These are phyloP conservation scores for Brachylomia viminalis DNA, from an alignment of 2,888 invertebrate species.

Conservation along the genomic window DNA sequence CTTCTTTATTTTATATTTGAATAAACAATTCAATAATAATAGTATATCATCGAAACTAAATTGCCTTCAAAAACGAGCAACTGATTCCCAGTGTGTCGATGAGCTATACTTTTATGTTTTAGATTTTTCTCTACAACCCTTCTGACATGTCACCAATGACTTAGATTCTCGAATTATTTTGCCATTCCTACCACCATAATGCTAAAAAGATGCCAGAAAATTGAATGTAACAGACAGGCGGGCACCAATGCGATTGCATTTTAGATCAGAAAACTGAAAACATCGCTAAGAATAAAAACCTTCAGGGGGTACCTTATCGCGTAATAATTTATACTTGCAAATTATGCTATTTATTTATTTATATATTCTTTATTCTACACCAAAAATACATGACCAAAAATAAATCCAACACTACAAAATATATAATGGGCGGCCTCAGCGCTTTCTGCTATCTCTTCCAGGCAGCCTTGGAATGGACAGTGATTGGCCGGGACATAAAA, in stretches of 20 bases:
- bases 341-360: neutral
- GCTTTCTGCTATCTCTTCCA: too few relatives aligned
- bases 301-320: neutral
- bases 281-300: neutral
- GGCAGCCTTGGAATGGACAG: too few relatives aligned
- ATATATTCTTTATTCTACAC: too few relatives aligned
- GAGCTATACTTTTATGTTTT: too few relatives aligned
- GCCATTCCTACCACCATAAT: neutral
- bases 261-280: conserved; percentile 20
- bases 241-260: conserved; percentile 18
- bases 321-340: neutral
- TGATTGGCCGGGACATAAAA: too few relatives aligned
- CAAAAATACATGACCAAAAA: too few relatives aligned
- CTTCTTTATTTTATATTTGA: too few relatives aligned
- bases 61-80: neutral
- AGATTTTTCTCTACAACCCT: too few relatives aligned
- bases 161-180: neutral
- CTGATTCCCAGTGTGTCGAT: neutral
- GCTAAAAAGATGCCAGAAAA: conserved; percentile 9
- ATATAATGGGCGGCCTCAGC: too few relatives aligned
- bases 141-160: neutral
- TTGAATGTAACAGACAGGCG: conserved; percentile 32
- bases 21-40: neutral
- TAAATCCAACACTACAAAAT: too few relatives aligned
- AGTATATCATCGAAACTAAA: neutral